Evolutionary conservation across 2,113 vertebrate genomes (phyloP).

Genomic region (Xiphophorus hellerii): DNA sequence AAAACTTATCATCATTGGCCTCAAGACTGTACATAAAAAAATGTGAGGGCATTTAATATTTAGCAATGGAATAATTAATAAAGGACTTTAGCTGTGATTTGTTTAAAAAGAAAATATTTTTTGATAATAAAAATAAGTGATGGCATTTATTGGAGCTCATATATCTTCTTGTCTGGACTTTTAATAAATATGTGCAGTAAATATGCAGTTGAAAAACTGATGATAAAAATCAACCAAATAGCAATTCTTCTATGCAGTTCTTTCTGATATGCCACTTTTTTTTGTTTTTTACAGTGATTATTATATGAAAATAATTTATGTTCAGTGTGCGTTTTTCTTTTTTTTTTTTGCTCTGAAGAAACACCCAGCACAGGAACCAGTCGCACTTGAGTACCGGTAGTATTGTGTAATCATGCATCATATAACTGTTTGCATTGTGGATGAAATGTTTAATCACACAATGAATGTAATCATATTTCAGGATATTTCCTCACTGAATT

Average conservation of each 20-base stretch:
- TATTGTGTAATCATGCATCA: slow-evolving; percentile 39
- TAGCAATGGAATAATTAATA: neutral
- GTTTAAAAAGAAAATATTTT: neutral
- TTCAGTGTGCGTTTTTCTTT: neutral
- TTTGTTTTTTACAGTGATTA: too few species aligned
- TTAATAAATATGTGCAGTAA: too few species aligned
- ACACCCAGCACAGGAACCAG: neutral
- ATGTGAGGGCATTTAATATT: neutral
- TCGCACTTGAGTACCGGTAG: neutral
- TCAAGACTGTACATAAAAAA: too few species aligned
- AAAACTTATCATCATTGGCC: too few species aligned
- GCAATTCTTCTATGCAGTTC: too few species aligned
- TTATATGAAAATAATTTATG: neutral
- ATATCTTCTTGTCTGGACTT: too few species aligned
- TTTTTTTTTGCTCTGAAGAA: neutral
- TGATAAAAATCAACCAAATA: too few species aligned
- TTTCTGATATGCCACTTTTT: too few species aligned
- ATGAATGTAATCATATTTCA: slow-evolving; percentile 9
- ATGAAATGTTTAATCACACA: slow-evolving; percentile 19
- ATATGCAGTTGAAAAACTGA: too few species aligned
- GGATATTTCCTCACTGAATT: slow-evolving; percentile 36
- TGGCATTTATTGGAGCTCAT: too few species aligned
- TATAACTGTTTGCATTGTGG: slow-evolving; percentile 25
- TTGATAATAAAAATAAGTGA: neutral
- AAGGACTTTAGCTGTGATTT: neutral